Evolutionary conservation across 2,888 invertebrate genomes (phyloP).

Genomic region (Brachylomia viminalis): DNA sequence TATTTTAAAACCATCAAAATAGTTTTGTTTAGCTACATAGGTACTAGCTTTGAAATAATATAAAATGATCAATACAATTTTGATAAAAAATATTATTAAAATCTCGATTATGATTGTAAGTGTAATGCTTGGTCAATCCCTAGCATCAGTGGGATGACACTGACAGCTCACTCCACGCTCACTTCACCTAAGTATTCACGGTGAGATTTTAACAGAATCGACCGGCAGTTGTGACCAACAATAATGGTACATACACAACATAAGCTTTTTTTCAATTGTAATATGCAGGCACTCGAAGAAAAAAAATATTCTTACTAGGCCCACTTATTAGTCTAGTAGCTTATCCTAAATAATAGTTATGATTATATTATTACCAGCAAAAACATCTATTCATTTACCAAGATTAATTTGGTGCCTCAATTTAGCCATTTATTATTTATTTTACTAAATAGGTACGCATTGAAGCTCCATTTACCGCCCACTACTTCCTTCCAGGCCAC

Average conservation of each 20-base stretch:
- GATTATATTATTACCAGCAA: background rate
- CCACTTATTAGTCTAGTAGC: background rate
- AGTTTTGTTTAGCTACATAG: too few species aligned
- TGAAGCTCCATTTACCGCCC: constrained; percentile 7
- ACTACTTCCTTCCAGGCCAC: background rate
- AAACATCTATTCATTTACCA: constrained; percentile 1
- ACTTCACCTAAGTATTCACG: too few species aligned
- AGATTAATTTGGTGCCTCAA: constrained; percentile 4
- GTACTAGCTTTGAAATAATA: too few species aligned
- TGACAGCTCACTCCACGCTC: too few species aligned
- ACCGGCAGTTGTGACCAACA: constrained; percentile 15
- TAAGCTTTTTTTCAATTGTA: background rate
- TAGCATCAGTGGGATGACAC: too few species aligned
- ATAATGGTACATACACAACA: constrained; percentile 5
- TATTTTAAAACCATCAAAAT: too few species aligned
- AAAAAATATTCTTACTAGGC: background rate
- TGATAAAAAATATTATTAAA: too few species aligned
- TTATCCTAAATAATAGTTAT: background rate
- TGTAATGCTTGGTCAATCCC: too few species aligned
- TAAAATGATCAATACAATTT: too few species aligned
- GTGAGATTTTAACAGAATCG: too few species aligned
- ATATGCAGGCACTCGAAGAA: background rate
- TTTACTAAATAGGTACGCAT: too few species aligned
- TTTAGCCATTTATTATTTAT: constrained; percentile 26
- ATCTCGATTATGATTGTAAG: too few species aligned